A percentile compares a stretch with the other conserved stretches of the same genome.
Evolutionary conservation across 37 sponge, comb jelly and placozoan species (phyloP).

Genomic region (Ephydatia muelleri): DNA sequence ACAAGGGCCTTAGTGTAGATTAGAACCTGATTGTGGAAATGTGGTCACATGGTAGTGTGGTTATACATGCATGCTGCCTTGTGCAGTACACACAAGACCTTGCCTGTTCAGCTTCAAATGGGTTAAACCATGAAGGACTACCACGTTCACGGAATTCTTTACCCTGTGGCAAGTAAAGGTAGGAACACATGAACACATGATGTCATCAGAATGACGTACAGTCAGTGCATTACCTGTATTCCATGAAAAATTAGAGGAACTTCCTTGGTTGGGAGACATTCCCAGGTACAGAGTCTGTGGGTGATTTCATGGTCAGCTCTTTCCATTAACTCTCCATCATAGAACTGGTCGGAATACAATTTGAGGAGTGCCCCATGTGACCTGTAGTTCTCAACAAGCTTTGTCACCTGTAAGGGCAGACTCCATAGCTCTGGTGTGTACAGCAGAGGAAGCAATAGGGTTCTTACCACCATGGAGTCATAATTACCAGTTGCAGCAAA

Average conservation of each 20-base stretch:
- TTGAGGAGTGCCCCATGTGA: constrained; percentile 59
- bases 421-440: too few relatives aligned
- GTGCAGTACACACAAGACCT: not conserved
- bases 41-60: too few relatives aligned
- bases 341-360: constrained; percentile 71
- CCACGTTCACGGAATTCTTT: constrained; percentile 77
- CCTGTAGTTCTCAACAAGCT: constrained; percentile 75
- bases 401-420: constrained; percentile 54
- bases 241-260: constrained; percentile 84
- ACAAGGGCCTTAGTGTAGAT: constrained; percentile 39
- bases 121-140: constrained; percentile 84
- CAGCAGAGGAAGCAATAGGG: too few relatives aligned
- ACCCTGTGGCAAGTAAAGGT: constrained; percentile 25
- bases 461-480: constrained; percentile 52
- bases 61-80: not conserved
- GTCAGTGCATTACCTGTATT: constrained; percentile 47
- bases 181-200: not conserved
- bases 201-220: not conserved
- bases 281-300: constrained; percentile 42
- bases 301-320: constrained; percentile 48
- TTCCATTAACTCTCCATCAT: constrained; percentile 68
- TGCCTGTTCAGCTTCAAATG: constrained; percentile 70
- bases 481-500: constrained; percentile 63
- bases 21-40: constrained; percentile 24
- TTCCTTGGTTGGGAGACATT: constrained; percentile 47